Percentiles rank a stretch among this genome's conserved stretches.
These are phyloP conservation scores for Paracentrotus lividus DNA, from an alignment of 53 echinoderm and acorn worm genomes.

Conservation along the genomic window DNA sequence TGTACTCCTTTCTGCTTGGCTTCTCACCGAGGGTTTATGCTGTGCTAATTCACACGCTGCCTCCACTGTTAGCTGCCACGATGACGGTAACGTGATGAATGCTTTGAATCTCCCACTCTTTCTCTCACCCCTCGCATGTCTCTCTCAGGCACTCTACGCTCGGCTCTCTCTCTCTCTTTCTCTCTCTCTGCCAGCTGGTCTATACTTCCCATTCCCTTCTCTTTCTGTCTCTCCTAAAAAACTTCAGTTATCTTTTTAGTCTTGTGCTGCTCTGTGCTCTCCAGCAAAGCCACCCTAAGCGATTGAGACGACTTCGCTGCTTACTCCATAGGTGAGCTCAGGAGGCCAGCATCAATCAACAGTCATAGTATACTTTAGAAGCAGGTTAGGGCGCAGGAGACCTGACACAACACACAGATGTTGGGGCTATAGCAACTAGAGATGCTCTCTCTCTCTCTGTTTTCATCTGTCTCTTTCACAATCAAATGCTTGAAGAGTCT, in stretches of 20 bases:
- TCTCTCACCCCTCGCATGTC: slow-evolving; percentile 4
- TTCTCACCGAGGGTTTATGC: slow-evolving; percentile 31
- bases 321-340: slow-evolving; percentile 12
- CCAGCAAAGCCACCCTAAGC: neutral
- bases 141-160: no score
- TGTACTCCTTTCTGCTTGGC: slow-evolving; percentile 59
- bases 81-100: slow-evolving; percentile 44
- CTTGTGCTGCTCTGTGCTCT: slow-evolving; percentile 2
- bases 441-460: slow-evolving; percentile 3
- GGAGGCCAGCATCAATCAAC: slow-evolving; percentile 66
- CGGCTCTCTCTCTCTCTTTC: no score
- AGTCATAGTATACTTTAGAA: slow-evolving; percentile 33
- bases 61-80: neutral
- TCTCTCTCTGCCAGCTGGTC: neutral
- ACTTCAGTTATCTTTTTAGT: slow-evolving; percentile 16
- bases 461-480: neutral
- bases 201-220: neutral
- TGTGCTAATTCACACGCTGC: slow-evolving; percentile 66
- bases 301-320: slow-evolving; percentile 26
- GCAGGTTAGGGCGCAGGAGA: neutral
- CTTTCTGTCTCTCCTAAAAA: neutral
- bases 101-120: slow-evolving; percentile 61
- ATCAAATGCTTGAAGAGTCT: neutral
- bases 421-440: neutral
- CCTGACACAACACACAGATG: neutral